These are phyloP conservation scores for Leuciscus idus DNA, from an alignment of 2,113 vertebrate genomes.

Conservation along the genomic window DNA sequence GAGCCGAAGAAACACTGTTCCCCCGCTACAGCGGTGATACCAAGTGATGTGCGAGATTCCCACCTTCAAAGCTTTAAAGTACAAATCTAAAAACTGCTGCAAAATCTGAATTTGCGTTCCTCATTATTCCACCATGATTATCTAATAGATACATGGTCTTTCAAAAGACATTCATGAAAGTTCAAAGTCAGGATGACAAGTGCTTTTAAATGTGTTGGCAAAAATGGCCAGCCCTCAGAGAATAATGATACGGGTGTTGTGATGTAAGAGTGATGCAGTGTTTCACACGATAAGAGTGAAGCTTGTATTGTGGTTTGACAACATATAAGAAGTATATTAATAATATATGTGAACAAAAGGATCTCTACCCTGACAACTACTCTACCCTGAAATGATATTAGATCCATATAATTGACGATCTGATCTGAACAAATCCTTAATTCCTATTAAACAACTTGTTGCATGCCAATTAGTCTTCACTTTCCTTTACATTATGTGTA, in stretches of 20 bases:
- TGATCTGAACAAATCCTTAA: neutral
- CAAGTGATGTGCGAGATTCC: neutral
- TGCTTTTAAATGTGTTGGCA: neutral
- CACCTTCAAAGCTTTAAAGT: neutral
- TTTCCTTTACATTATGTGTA: neutral
- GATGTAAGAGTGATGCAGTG: neutral
- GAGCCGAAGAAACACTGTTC: conserved; percentile 6
- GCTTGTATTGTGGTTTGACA: neutral
- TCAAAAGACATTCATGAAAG: neutral
- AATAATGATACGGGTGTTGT: neutral
- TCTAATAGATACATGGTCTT: neutral
- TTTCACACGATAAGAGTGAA: neutral
- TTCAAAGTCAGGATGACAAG: conserved; percentile 9
- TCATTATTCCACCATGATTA: neutral
- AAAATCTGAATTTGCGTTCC: neutral
- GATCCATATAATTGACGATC: neutral
- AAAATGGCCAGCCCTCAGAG: neutral
- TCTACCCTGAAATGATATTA: neutral
- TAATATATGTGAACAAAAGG: neutral
- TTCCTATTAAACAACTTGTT: neutral
- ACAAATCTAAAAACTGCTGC: neutral
- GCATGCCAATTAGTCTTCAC: neutral
- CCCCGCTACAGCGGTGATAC: neutral
- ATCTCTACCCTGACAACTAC: neutral
- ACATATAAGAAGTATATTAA: neutral